Evolutionary conservation across 2,797 vertebrate genomes (phyloP), one percentile per base, ranked within the genome.

Genomic region (Enteromius afrohamiltoni): DNA sequence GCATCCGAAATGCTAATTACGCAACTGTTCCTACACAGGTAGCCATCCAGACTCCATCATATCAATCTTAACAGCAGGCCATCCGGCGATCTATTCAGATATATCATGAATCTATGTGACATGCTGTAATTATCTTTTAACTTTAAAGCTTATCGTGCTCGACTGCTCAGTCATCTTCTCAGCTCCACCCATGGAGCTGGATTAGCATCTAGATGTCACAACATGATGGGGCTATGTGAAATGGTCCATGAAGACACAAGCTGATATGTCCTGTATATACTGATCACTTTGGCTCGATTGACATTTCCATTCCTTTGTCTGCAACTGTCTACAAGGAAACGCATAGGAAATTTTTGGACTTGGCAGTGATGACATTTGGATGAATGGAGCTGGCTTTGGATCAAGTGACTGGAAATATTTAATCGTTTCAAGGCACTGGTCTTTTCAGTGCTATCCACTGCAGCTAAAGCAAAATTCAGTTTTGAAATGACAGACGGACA

Each of bases 331-430:
- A 29, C 4, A 19, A n/a, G 53, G 62, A 68, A 58, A 31, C 19
- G 49, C 42, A 68, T 76, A 47, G 71, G 11, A 76, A 31, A 40
- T 55, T 37, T 65, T 13, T 42, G 49, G 37, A 77, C 45, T 68
- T 77, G 71, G 49, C 73, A 83, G 73, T 16, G 53, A 65, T 81
- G 84, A 62, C 73, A 53, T 82, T 77, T 85, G 84, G 68, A 77
- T 77, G 65, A 71, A 82, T 47, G 34, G 64, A 77, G 51, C 51
- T 62, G 40, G 55, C 40, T 77, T 65, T 58, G 79, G 64, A 51
- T 70, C 17, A n/a, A 51, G 51, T 77, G 73, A 42, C 60, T 64
- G 45, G 40, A n/a, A 74, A 82, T 65, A 82, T 67, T 75, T n/a
- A 13, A 17, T 51, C 14, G 11, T 51, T 75, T 82, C 68, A 64